A percentile compares a stretch with the other conserved stretches of the same genome.
Conservation (phyloP, 1,140 invertebrate species). For the Drosophila neocordata region DNA sequence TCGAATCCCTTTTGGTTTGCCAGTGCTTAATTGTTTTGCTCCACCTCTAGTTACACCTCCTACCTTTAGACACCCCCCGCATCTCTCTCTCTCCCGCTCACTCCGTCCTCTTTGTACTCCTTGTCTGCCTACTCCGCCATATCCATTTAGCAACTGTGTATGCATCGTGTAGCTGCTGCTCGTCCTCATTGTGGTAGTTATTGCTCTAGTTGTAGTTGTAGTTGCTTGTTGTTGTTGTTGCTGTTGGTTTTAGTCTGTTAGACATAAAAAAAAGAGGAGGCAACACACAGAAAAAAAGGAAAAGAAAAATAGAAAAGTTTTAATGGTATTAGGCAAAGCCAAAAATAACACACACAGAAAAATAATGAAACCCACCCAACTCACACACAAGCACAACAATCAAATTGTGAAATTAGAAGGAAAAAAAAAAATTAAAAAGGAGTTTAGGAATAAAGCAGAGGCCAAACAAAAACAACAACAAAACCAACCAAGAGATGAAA, state of each 20-base stretch:
- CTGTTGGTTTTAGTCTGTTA: slow-evolving; percentile 63
- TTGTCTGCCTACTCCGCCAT: neutral
- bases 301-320: slow-evolving; percentile 50
- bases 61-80: neutral
- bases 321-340: slow-evolving; percentile 75
- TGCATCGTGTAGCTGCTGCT: slow-evolving; percentile 16
- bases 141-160: slow-evolving; percentile 19
- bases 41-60: neutral
- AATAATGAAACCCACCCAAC: slow-evolving; percentile 28
- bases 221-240: slow-evolving; percentile 22
- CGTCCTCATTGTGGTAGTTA: slow-evolving; percentile 31
- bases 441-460: slow-evolving; percentile 7
- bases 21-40: slow-evolving; percentile 4
- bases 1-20: neutral
- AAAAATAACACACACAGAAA: slow-evolving; percentile 72
- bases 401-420: slow-evolving; percentile 8
- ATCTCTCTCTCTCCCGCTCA: too few relatives aligned
- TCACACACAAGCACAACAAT: neutral
- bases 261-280: slow-evolving; percentile 34
- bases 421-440: neutral
- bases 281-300: too few relatives aligned
- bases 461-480: slow-evolving; percentile 3
- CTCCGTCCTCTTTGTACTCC: neutral
- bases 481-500: slow-evolving; percentile 29
- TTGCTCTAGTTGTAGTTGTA: slow-evolving; percentile 26